A percentile compares a stretch with the other conserved stretches of the same genome.
Conservation (phyloP, 2,797 vertebrate genomes). For the Thripadectes ignobilis region DNA sequence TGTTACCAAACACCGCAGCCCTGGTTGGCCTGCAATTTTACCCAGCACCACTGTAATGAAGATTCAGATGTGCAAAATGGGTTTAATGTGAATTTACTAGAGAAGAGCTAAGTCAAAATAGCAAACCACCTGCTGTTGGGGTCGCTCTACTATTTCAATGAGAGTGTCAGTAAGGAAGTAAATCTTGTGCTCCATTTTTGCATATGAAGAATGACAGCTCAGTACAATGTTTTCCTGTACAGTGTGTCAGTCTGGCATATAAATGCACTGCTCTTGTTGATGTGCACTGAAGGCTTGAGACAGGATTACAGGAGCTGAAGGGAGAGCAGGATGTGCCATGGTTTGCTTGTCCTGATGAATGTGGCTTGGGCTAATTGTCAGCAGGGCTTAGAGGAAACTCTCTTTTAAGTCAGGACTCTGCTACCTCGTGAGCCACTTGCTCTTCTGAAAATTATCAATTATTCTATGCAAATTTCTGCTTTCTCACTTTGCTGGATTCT, state of each 20-base stretch:
- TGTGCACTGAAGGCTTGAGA: neutral
- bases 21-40: neutral
- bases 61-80: neutral
- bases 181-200: neutral
- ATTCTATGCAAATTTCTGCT: neutral
- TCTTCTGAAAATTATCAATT: neutral
- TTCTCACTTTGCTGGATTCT: neutral
- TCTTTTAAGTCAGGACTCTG: neutral
- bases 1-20: neutral
- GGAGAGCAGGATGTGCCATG: neutral
- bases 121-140: accelerated
- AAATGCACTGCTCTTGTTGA: neutral
- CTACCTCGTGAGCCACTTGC: neutral
- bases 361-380: neutral
- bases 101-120: neutral
- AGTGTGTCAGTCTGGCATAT: neutral
- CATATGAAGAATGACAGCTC: neutral
- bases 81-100: neutral
- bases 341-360: neutral
- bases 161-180: neutral
- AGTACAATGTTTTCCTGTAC: neutral
- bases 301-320: conserved; percentile 47
- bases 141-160: neutral
- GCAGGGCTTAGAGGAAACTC: neutral
- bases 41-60: neutral